A percentile compares a stretch with the other conserved stretches of the same genome.
Evolutionary conservation across 1,140 invertebrate species (phyloP).

Genomic region (Atta colombica): DNA sequence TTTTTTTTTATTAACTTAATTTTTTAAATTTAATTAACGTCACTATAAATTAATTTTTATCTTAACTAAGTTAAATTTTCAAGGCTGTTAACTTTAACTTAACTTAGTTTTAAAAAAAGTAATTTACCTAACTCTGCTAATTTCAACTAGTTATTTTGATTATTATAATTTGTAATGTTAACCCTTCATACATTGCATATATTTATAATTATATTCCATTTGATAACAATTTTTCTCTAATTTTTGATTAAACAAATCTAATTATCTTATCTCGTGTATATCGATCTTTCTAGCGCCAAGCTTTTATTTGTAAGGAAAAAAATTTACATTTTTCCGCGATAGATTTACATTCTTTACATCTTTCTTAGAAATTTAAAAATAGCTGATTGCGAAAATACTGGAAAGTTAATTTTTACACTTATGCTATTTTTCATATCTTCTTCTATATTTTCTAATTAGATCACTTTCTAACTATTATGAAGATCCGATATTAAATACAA

Average conservation of each 20-base stretch:
- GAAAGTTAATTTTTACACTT: constrained; percentile 2
- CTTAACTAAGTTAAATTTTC: no score
- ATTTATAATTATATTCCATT: neutral
- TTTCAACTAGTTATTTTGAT: constrained; percentile 1
- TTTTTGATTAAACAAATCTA: neutral
- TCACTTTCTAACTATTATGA: neutral
- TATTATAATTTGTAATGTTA: neutral
- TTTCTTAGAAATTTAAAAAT: neutral
- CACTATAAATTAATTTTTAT: no score
- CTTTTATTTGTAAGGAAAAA: constrained; percentile 26
- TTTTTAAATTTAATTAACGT: no score
- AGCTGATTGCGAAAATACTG: neutral
- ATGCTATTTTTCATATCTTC: neutral
- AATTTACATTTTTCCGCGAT: neutral
- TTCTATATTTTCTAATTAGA: constrained; percentile 30
- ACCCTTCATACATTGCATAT: neutral
- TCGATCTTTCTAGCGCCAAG: neutral
- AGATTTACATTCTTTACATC: neutral
- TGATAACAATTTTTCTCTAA: neutral
- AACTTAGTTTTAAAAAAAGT: no score
- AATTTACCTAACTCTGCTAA: no score
- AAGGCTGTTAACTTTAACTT: no score
- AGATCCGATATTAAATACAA: neutral
- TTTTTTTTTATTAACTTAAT: no score
- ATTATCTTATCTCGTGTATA: neutral